Conservation (phyloP, 2,797 vertebrate species). For the Pseudomugil gertrudae region DNA sequence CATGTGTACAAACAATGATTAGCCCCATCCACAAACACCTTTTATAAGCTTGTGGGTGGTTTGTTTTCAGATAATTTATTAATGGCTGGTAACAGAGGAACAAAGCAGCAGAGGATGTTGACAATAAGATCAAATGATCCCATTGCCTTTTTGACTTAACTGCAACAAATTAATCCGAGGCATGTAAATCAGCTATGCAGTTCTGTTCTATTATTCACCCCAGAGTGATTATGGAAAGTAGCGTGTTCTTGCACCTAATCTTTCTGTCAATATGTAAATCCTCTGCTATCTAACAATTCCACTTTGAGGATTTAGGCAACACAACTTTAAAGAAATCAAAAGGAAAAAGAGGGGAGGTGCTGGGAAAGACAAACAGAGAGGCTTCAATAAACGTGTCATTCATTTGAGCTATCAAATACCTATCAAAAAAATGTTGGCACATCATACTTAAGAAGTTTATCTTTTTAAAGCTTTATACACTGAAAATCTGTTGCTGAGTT, state of each 20-base stretch:
- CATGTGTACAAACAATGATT: slow-evolving; percentile 71
- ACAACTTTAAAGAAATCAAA: slow-evolving; percentile 30
- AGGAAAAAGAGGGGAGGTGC: neutral
- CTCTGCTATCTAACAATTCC: neutral
- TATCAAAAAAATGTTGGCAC: neutral
- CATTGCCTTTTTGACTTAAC: slow-evolving; percentile 49
- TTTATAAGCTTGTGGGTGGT: slow-evolving; percentile 23
- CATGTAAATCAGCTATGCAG: slow-evolving; percentile 42
- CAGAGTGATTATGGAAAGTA: slow-evolving; percentile 50
- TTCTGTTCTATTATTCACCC: slow-evolving; percentile 44
- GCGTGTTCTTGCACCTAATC: slow-evolving; percentile 43
- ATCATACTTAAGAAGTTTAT: slow-evolving; percentile 3
- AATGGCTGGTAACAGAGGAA: slow-evolving; percentile 31
- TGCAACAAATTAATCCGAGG: slow-evolving; percentile 43
- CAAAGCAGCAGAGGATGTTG: slow-evolving; percentile 29
- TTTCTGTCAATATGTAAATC: slow-evolving; percentile 61
- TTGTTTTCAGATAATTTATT: slow-evolving; percentile 45
- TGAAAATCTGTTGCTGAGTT: slow-evolving; percentile 32
- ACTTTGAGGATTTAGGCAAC: slow-evolving; percentile 22
- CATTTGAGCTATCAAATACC: slow-evolving; percentile 10
- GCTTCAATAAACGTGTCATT: slow-evolving; percentile 5
- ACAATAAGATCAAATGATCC: slow-evolving; percentile 50
- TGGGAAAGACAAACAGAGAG: slow-evolving; percentile 9
- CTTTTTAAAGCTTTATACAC: neutral
- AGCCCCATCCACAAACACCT: slow-evolving; percentile 44